These are phyloP conservation scores for Pissodes strobi DNA, from an alignment of 1,140 invertebrate genomes.

Conservation along the genomic window DNA sequence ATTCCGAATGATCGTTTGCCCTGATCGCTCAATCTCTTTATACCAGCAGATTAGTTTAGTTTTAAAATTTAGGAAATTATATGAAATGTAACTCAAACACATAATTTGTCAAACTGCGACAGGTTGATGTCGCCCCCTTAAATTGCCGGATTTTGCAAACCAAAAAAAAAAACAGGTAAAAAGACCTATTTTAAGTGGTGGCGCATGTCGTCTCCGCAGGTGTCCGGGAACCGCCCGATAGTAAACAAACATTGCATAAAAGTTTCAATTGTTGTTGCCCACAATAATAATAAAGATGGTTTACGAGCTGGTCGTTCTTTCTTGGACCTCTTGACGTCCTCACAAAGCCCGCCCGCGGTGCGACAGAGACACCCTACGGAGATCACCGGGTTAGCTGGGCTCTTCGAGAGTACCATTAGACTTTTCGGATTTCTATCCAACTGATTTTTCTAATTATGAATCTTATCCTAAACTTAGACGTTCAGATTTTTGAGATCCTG, in stretches of 20 bases:
- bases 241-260: conserved; percentile 42
- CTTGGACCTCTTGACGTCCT: conserved; percentile 36
- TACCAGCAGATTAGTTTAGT: too few species aligned
- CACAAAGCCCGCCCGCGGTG: conserved; percentile 36
- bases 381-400: conserved; percentile 6
- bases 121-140: too few species aligned
- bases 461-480: too few species aligned
- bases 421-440: conserved; percentile 5
- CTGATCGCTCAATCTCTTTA: too few species aligned
- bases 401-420: conserved; percentile 4
- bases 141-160: too few species aligned
- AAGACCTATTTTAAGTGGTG: conserved; percentile 8
- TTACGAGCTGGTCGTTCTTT: conserved; percentile 26
- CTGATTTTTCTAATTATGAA: too few species aligned
- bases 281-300: conserved; percentile 39
- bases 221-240: conserved; percentile 13
- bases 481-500: too few species aligned
- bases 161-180: too few species aligned
- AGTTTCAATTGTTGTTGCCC: conserved; percentile 36
- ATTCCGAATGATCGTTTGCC: too few species aligned
- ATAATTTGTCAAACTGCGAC: too few species aligned
- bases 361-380: conserved; percentile 33
- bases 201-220: conserved; percentile 7
- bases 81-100: too few species aligned
- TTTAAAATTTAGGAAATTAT: too few species aligned